Conservation (phyloP, 2,113 vertebrate genomes). For the Tenrec ecaudatus region DNA sequence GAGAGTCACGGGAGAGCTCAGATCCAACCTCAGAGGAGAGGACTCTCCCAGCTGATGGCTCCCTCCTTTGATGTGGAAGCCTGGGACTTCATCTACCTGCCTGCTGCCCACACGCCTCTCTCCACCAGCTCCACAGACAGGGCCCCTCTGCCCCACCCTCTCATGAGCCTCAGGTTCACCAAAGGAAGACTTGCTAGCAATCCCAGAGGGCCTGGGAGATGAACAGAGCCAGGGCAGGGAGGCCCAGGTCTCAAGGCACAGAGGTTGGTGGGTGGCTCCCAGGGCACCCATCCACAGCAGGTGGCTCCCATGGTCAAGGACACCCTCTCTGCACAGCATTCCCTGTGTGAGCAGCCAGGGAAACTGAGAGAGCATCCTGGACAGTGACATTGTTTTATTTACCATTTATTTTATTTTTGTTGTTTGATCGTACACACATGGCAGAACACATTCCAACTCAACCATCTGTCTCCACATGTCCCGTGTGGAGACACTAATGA, state of each 20-base stretch:
- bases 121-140: not conserved
- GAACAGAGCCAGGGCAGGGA: not conserved
- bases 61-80: constrained; percentile 70
- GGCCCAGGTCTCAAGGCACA: too few species aligned
- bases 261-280: not conserved
- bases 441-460: not conserved
- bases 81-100: constrained; percentile 59
- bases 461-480: not conserved
- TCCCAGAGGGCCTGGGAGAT: not conserved
- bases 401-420: not conserved
- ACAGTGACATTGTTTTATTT: not conserved
- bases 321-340: not conserved
- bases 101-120: not conserved
- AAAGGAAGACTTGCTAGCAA: not conserved
- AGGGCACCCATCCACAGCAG: not conserved
- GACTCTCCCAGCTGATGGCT: not conserved
- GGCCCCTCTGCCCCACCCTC: not conserved
- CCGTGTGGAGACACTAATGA: not conserved
- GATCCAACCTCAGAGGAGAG: not conserved
- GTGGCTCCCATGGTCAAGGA: not conserved
- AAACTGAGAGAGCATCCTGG: not conserved
- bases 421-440: not conserved
- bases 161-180: not conserved
- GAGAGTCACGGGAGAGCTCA: constrained; percentile 55
- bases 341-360: not conserved